These are phyloP conservation scores for Eufriesea mexicana DNA, from an alignment of 1,140 invertebrate species.

Conservation along the genomic window DNA sequence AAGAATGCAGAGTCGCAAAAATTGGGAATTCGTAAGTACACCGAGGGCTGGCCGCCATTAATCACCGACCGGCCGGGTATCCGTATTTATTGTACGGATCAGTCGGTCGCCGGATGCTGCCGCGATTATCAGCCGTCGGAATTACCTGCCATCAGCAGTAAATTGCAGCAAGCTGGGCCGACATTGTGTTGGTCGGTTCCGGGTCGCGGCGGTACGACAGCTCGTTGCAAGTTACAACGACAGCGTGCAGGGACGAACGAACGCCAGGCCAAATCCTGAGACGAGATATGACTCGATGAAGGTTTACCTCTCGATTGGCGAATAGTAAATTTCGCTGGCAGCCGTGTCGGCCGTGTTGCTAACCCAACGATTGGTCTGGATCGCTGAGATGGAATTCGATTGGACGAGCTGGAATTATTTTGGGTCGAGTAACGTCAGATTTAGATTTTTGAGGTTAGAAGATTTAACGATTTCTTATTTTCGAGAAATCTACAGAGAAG, in stretches of 20 bases:
- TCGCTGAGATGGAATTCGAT: not conserved
- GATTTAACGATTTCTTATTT: too few species aligned
- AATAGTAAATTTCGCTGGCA: not conserved
- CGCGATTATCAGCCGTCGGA: slow-evolving; percentile 65
- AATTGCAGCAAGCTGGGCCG: slow-evolving; percentile 49
- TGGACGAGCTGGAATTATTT: not conserved
- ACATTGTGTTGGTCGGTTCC: slow-evolving; percentile 43
- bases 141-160: slow-evolving; percentile 69
- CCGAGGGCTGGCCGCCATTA: slow-evolving; percentile 44
- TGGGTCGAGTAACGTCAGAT: too few species aligned
- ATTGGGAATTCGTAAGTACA: not conserved
- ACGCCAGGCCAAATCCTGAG: slow-evolving; percentile 29
- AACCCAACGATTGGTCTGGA: not conserved
- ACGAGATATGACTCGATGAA: slow-evolving; percentile 39
- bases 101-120: slow-evolving; percentile 55
- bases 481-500: too few species aligned
- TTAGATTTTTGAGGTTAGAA: too few species aligned
- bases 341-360: not conserved
- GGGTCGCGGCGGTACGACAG: slow-evolving; percentile 36
- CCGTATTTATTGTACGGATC: slow-evolving; percentile 68
- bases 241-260: not conserved
- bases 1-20: not conserved
- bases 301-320: slow-evolving; percentile 17
- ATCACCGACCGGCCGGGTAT: slow-evolving; percentile 55
- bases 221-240: slow-evolving; percentile 48